Evolutionary conservation across 1,140 invertebrate genomes (phyloP), one percentile per base, ranked within the genome.

Genomic region (Pseudomyrmex sp.): DNA sequence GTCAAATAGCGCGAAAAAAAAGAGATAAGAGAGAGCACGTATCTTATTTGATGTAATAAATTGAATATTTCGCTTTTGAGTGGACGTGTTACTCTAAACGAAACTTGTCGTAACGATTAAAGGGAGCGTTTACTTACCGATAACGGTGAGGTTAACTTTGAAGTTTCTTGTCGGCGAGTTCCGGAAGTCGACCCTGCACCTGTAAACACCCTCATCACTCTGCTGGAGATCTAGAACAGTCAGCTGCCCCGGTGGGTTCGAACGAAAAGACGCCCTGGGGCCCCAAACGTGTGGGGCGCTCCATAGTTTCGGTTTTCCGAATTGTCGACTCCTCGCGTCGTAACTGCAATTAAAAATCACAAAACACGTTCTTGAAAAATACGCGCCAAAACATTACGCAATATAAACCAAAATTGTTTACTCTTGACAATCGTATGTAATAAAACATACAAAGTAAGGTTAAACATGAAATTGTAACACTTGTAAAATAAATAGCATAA

Each of bases 141-240:
- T 97, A 85, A 98, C 97, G 69, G 97, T 98, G 75, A 98, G 96
- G 92, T 98, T 98, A 92, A 98, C 96, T 94, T 97, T 97, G 69
- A 97, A 95, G 92, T 98, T 98, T 86, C 97, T 95, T 0, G 97
- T 98, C 0, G 97, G 97, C 0, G 97, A 98, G 92, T 98, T 97
- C 61, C 96, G 96, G 93, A 98, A 98, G 93, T 98, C 98, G 7
- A 98, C 97, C 62, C 98, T 95, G 94, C 98, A 98, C 72, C 97
- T 95, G 93, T 98, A 98, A 69, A 98, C 95, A 1, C 97, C 97
- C 61, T 97, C 97, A 93, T 98, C 97, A 12, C 95, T 95, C 52
- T 96, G 95, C 50, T 95, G 95, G 15, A 98, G 96, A 88, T 96
- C 95, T 89, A 97, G 96, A 46, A 98, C 95, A 76, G 96, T 95